A percentile compares a stretch with the other conserved stretches of the same genome.
Evolutionary conservation across 2,113 vertebrate genomes (phyloP).

Genomic region (Probosciger aterrimus): DNA sequence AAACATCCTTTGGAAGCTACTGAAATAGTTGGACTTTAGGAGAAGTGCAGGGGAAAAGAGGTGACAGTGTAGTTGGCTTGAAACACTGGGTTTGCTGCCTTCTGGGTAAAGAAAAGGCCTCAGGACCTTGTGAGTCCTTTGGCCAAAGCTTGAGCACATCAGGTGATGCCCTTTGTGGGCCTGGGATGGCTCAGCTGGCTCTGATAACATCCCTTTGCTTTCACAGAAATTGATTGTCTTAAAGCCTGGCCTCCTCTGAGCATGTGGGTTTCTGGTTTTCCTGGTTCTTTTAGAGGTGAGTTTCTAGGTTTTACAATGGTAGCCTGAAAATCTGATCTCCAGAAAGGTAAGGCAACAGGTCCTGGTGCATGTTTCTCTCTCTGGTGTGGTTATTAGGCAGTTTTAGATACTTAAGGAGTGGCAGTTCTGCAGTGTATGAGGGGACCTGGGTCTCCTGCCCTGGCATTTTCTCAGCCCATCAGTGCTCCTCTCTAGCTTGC

Average conservation of each 20-base stretch:
- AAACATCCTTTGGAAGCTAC: not conserved
- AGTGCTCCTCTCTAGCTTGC: not conserved
- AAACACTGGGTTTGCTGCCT: not conserved
- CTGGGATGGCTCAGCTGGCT: not conserved
- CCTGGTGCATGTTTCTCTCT: not conserved
- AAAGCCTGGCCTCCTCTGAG: not conserved
- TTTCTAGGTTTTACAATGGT: not conserved
- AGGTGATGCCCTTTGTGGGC: not conserved
- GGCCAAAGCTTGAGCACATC: not conserved
- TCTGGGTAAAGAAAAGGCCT: not conserved
- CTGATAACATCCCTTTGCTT: not conserved
- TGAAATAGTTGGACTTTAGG: not conserved
- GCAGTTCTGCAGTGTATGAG: not conserved
- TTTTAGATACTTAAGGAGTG: not conserved
- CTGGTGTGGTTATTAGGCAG: not conserved
- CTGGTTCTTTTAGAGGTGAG: not conserved
- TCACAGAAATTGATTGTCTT: not conserved
- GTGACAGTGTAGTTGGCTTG: not conserved
- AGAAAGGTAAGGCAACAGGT: not conserved
- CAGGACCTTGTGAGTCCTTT: not conserved
- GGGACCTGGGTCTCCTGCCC: not conserved
- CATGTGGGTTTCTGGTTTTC: accelerated
- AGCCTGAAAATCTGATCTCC: not conserved
- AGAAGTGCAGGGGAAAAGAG: not conserved
- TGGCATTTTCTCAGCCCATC: not conserved